Base-by-base conservation (phyloP, 2,113 vertebrate species). In the Limanda limanda region DNA sequence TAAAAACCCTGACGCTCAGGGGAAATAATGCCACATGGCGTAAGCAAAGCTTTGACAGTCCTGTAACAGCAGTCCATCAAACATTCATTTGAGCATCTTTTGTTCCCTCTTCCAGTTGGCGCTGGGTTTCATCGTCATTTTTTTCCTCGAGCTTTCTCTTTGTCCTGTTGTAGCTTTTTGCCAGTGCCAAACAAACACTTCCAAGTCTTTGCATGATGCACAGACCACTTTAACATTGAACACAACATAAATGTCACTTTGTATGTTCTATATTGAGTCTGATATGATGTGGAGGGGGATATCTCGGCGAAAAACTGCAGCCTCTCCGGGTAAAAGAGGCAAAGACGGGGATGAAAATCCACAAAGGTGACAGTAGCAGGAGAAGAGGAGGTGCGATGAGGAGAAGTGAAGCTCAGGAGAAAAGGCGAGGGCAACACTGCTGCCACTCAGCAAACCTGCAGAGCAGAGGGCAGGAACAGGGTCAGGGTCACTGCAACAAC, bases 391-490 rank as follows among this genome's bases (percentile, higher is more conserved):
- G 51, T 35, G 62, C 60, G 35, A 47, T 12, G 27, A 76, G 37
- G 64, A 68, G 74, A 64, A 54, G 74, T 67, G 79, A 64, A 55
- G 77, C n/a, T 24, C 5, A 3, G 57, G 55, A 42, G 61, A 47
- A 23, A 51, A 11, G 51, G 59, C 6, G 21, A 57, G 52, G 45
- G 0, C 23, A 12, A 21, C 21, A 18, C 21, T 3, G 0, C 52
- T 31, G 55, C 25, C 57, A 21, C 89, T 95, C 92, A 95, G 88
- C 94, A 95, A n/a, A 95, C 94, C 94, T 94, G 82, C 24, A 76
- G 5, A 74, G 5, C 20, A 27, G 37, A 80, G 59, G 63, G 24
- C 2, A 12, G 17, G 2, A 37, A 15, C 56, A 45, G 58, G 13
- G 23, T 15, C 20, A 27, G 13, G 15, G 37, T 24, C 8, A 37